Percentiles rank a stretch among this genome's conserved stretches.
Conservation (phyloP, 2,888 invertebrate genomes). For the Macrophya alboannulata region DNA sequence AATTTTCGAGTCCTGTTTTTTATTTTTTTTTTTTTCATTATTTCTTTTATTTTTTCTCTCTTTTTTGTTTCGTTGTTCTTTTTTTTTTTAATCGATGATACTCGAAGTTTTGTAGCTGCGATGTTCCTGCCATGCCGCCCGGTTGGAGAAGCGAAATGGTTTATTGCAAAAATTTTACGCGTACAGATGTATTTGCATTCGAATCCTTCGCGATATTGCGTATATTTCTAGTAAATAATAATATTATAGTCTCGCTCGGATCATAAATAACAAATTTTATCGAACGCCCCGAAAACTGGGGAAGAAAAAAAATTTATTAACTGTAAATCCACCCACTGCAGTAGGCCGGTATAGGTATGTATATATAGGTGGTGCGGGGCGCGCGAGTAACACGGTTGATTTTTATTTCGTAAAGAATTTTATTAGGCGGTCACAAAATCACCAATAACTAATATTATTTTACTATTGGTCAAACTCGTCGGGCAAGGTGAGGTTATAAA, state of each 20-base stretch:
- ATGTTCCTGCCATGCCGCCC: background rate
- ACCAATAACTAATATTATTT: constrained; percentile 72
- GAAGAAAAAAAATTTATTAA: constrained; percentile 75
- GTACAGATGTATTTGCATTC: constrained; percentile 47
- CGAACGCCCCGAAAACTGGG: constrained; percentile 64
- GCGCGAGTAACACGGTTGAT: constrained; percentile 59
- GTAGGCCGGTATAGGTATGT: background rate
- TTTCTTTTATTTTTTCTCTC: background rate
- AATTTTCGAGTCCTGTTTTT: constrained; percentile 29
- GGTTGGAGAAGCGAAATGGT: background rate
- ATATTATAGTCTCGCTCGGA: constrained; percentile 58
- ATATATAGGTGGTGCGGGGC: background rate
- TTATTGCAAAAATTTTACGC: constrained; percentile 21
- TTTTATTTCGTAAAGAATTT: constrained; percentile 71
- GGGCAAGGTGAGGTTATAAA: constrained; percentile 64
- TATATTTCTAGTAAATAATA: constrained; percentile 41
- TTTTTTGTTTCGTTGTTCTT: background rate
- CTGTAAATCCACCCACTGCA: constrained; percentile 68
- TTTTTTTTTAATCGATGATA: background rate
- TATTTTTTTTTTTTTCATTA: background rate
- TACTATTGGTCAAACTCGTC: constrained; percentile 65
- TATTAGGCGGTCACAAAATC: constrained; percentile 72
- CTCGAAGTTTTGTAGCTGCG: background rate
- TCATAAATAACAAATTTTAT: constrained; percentile 69
- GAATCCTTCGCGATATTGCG: constrained; percentile 38